phyloP scores from a whole-genome alignment of 2,113 vertebrate species.

The Carlito syrichta region DNA sequence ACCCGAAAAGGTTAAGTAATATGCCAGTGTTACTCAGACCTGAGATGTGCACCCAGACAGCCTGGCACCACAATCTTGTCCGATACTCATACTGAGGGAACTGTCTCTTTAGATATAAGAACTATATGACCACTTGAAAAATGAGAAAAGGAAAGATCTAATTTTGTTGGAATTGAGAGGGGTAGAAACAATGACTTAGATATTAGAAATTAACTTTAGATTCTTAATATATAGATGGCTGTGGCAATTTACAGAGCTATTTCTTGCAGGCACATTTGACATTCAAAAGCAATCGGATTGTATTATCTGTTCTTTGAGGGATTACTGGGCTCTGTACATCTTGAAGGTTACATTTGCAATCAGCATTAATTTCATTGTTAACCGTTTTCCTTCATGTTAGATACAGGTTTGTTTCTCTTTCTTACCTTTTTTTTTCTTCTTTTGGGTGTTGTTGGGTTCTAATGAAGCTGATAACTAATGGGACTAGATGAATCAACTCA shows the following conservation, averaged over 20 bases:
- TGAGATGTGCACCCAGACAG: not conserved
- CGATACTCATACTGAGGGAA: not conserved
- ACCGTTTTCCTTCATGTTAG: constrained; percentile 36
- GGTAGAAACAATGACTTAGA: not conserved
- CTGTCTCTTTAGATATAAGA: not conserved
- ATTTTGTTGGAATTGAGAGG: constrained; percentile 23
- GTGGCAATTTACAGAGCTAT: constrained; percentile 16
- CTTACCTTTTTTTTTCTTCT: not conserved
- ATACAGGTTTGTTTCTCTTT: not conserved
- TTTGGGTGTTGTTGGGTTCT: not conserved
- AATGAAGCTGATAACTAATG: not conserved
- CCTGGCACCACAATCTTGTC: not conserved
- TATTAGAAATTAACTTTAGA: constrained; percentile 54
- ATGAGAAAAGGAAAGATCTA: not conserved
- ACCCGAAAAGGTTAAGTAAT: not conserved
- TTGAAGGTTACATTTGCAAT: constrained; percentile 63
- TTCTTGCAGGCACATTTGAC: constrained; percentile 48
- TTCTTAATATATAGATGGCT: not conserved
- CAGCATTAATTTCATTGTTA: constrained; percentile 56
- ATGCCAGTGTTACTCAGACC: not conserved
- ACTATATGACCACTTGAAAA: not conserved
- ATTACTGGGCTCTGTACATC: constrained; percentile 31
- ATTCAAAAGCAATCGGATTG: constrained; percentile 46
- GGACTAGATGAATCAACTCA: not conserved
- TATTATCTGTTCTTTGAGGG: constrained; percentile 53